These are phyloP conservation scores for Scelioninae gen. 2 DNA, from an alignment of 2,888 invertebrate species.

Conservation along the genomic window DNA sequence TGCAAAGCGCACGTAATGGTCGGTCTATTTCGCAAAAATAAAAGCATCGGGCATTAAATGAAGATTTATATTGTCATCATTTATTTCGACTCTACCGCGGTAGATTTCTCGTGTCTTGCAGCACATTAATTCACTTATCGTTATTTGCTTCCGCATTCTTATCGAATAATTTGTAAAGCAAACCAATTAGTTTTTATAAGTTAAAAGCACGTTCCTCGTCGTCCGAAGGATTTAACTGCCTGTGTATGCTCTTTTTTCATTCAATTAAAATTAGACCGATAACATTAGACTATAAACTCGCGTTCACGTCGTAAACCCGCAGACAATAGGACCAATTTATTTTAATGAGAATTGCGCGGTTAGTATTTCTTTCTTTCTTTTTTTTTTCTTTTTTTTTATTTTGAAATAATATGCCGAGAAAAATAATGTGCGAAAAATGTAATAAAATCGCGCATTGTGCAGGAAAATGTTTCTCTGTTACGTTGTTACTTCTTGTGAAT, in stretches of 20 bases:
- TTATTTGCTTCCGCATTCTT: constrained; percentile 4
- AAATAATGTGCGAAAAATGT: constrained; percentile 51
- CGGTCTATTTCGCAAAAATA: constrained; percentile 30
- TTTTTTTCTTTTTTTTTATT: constrained; percentile 17
- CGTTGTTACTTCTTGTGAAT: constrained; percentile 39
- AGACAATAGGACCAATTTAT: constrained; percentile 49
- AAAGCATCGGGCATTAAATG: constrained; percentile 12
- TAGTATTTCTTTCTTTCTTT: constrained; percentile 26
- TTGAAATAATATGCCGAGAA: constrained; percentile 32
- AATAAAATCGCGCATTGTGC: constrained; percentile 47
- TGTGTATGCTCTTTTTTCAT: constrained; percentile 37
- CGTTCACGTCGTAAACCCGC: constrained; percentile 43
- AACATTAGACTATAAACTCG: constrained; percentile 47
- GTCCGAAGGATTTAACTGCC: constrained; percentile 17
- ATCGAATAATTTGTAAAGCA: constrained; percentile 2
- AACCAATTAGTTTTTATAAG: constrained; percentile 20
- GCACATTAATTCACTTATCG: background rate
- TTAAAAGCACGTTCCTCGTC: constrained; percentile 14
- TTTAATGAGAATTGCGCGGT: constrained; percentile 45
- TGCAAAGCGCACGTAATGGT: constrained; percentile 22
- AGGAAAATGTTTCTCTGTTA: constrained; percentile 41
- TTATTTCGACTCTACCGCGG: background rate
- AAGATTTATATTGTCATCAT: background rate
- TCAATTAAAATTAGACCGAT: constrained; percentile 51
- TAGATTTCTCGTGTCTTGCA: background rate